Percentiles rank a stretch among this genome's conserved stretches.
Evolutionary conservation across 23 tunicate genomes (phyloP).

Genomic region (Styela plicata): DNA sequence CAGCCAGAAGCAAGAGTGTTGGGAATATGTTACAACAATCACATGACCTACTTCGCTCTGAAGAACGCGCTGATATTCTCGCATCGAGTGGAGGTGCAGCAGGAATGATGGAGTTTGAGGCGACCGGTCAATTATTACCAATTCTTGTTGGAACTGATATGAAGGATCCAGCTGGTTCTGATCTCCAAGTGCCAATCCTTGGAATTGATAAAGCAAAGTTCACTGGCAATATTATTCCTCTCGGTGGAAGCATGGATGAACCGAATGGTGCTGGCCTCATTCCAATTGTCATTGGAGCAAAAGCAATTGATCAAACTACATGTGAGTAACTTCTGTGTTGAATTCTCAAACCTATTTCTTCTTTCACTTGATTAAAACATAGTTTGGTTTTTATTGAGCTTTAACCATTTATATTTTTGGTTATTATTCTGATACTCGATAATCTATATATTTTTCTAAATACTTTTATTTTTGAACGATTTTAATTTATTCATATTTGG

Average conservation of each 20-base stretch:
- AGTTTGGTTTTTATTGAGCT: too few relatives aligned
- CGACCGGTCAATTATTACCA: constrained; percentile 90
- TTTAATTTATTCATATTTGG: too few relatives aligned
- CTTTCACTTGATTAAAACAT: too few relatives aligned
- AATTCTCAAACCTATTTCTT: too few relatives aligned
- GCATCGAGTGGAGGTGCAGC: constrained; percentile 62
- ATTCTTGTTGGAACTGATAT: constrained; percentile 83
- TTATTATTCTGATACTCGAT: too few relatives aligned
- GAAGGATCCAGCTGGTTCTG: constrained; percentile 62
- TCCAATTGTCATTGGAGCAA: constrained; percentile 73
- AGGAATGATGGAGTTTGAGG: constrained; percentile 82
- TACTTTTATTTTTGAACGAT: too few relatives aligned
- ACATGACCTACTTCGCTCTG: constrained; percentile 54
- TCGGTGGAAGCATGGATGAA: constrained; percentile 87
- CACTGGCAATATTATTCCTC: constrained; percentile 58
- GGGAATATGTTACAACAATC: constrained; percentile 42
- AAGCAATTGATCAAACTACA: constrained; percentile 62
- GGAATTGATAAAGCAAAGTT: constrained; percentile 77
- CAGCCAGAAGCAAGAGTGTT: constrained; percentile 37
- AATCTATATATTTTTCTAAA: too few relatives aligned
- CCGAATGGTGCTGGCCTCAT: constrained; percentile 63
- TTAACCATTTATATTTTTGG: too few relatives aligned
- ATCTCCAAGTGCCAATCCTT: constrained; percentile 54
- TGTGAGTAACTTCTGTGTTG: constrained; percentile 26
- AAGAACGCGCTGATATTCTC: constrained; percentile 57